Evolutionary conservation across 2,113 vertebrate species (phyloP).

Genomic region (Acanthisitta chloris): DNA sequence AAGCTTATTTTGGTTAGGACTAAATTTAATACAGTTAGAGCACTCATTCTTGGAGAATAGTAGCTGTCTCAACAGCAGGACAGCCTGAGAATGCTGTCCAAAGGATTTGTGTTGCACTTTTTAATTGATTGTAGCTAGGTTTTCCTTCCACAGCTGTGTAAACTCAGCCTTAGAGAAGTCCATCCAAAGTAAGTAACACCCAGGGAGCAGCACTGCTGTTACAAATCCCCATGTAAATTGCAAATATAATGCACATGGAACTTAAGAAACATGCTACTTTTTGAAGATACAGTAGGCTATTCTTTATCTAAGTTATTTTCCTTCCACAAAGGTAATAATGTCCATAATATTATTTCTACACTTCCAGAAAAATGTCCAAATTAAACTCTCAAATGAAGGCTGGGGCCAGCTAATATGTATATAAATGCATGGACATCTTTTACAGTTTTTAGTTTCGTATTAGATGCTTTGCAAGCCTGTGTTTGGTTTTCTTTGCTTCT

Average conservation of each 20-base stretch:
- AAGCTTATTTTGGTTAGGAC: constrained; percentile 61
- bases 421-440: background rate
- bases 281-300: constrained; percentile 38
- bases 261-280: constrained; percentile 39
- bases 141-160: constrained; percentile 73
- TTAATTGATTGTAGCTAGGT: constrained; percentile 55
- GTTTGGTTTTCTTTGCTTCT: background rate
- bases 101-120: constrained; percentile 44
- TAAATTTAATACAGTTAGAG: constrained; percentile 49
- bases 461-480: background rate
- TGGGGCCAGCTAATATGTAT: background rate
- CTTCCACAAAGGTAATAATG: constrained; percentile 8
- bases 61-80: constrained; percentile 43
- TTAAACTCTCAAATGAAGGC: constrained; percentile 3
- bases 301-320: constrained; percentile 43
- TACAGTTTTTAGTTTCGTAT: constrained; percentile 20
- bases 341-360: background rate
- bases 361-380: background rate
- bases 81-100: constrained; percentile 50
- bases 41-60: background rate
- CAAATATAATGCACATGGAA: constrained; percentile 41
- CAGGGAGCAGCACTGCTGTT: background rate
- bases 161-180: constrained; percentile 48
- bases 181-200: constrained; percentile 52
- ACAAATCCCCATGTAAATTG: constrained; percentile 71